Evolutionary conservation across 64 coral and sea anemone genomes (phyloP), one percentile per base, ranked within the genome.

Genomic region (Trachythela sp.): DNA sequence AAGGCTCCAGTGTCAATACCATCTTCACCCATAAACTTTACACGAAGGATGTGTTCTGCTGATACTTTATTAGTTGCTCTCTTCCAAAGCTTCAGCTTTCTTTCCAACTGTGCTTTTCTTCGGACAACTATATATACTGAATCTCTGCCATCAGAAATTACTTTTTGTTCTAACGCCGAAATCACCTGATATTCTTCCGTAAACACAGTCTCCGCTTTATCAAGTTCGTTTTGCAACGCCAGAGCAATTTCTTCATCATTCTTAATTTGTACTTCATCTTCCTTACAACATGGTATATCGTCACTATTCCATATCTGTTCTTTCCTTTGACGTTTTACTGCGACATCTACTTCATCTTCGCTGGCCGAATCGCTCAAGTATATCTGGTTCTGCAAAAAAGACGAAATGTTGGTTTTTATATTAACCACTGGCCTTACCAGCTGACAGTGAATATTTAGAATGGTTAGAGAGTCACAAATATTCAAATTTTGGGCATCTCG

Each of bases 221-320:
- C 36, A 86, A 86, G 68, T 36, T 71, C 71, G 40, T 51, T 45
- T 86, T 86, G 90, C 64, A 91, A 77, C 32, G 64, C 84, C 64
- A 15, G 36, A 39, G 84, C 90, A 20, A 87, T 37, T 64, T 91
- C 84, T 51, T 87, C 41, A 70, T 91, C 90, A 70, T 35, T 76
- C 70, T 35, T 80, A 87, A 87, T 86, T 86, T 91, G 90, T 2
- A 31, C 49, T 91, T 86, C 40, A 86, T 91, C 89, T 83, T 72
- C 30, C 0, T 0, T 84, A 58, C 32, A 7, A 90, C 89, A 72
- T 26, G 68, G 10, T 72, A 26, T 30, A 72, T 1, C 32, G 29
- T 30, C 24, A 35, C 26, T 72, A 35, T 72, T 72, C 10, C 24
- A 9, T 10, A 72, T 26, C 10, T 22, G 11, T 35, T 72, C 2